Percentiles rank a stretch among this genome's conserved stretches.
These are phyloP conservation scores for Clarias macrocephalus DNA, from an alignment of 2,113 vertebrate genomes.

Conservation along the genomic window DNA sequence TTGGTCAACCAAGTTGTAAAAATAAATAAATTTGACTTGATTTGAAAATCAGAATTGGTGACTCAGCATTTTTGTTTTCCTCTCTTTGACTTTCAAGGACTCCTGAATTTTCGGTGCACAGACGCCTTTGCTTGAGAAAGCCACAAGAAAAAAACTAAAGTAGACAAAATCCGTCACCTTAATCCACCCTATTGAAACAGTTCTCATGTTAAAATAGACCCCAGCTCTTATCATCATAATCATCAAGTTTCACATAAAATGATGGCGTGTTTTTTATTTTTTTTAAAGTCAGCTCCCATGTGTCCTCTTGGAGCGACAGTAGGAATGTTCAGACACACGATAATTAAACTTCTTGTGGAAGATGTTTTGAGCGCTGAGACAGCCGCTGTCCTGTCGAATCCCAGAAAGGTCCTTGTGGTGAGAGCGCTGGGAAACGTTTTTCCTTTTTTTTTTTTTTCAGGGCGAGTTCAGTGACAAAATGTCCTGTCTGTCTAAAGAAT, in stretches of 20 bases:
- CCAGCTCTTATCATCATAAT: not conserved
- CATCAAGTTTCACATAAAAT: not conserved
- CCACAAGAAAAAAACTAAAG: not conserved
- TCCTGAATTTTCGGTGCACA: not conserved
- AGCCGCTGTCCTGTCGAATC: not conserved
- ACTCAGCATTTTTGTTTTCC: not conserved
- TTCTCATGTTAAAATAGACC: not conserved
- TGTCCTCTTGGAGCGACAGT: not conserved
- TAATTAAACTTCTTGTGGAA: constrained; percentile 36
- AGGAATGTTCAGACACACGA: constrained; percentile 34
- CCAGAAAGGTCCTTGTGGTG: constrained; percentile 6
- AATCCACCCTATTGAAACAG: not conserved
- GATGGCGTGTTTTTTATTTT: not conserved
- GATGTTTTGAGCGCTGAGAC: constrained; percentile 3
- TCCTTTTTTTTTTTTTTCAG: not conserved
- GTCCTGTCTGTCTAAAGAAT: not conserved
- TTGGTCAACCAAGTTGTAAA: no score
- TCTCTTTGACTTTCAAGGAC: not conserved
- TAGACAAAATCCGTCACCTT: not conserved
- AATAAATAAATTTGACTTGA: no score
- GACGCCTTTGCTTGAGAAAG: not conserved
- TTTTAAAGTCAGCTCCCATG: not conserved
- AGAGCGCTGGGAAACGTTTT: not conserved
- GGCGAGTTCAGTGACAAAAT: not conserved
- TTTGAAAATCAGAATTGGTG: not conserved